Percentiles rank a stretch among this genome's conserved stretches.
phyloP scores from a whole-genome alignment of 2,797 vertebrate species.

The Arctocebus calabarensis region DNA sequence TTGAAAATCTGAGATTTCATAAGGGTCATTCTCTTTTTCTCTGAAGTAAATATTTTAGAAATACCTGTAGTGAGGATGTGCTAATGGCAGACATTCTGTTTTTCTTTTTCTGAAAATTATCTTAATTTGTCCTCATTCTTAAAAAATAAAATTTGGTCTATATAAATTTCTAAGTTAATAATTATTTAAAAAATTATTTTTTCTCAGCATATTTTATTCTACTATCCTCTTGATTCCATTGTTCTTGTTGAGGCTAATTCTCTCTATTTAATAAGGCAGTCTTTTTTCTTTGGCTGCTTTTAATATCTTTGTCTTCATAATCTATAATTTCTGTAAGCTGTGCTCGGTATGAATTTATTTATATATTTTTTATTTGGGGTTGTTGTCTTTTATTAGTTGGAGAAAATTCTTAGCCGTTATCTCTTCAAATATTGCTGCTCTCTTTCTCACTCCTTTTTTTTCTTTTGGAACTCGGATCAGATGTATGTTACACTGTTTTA shows the following conservation, averaged over 20 bases:
- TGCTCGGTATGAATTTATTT: neutral
- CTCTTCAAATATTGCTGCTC: neutral
- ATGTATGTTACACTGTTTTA: neutral
- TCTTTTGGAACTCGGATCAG: neutral
- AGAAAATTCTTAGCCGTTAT: neutral
- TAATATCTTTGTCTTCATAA: neutral
- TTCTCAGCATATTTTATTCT: neutral
- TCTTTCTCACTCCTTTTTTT: neutral
- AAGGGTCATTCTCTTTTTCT: neutral
- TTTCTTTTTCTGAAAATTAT: neutral
- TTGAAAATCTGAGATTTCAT: neutral
- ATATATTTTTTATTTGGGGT: neutral
- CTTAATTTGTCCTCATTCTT: neutral
- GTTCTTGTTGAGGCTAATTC: neutral
- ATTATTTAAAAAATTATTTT: slow-evolving; percentile 21
- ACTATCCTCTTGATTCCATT: neutral
- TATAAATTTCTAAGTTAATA: neutral
- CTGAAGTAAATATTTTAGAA: neutral
- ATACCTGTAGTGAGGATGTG: neutral
- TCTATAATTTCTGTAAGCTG: neutral
- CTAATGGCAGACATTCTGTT: neutral
- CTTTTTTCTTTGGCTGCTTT: neutral
- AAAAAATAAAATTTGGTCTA: neutral
- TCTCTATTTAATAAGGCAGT: neutral
- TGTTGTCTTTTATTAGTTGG: neutral